Evolutionary conservation across 2,797 vertebrate species (phyloP), one percentile per base, ranked within the genome.

Genomic region (Amblyopsis hoosieri): DNA sequence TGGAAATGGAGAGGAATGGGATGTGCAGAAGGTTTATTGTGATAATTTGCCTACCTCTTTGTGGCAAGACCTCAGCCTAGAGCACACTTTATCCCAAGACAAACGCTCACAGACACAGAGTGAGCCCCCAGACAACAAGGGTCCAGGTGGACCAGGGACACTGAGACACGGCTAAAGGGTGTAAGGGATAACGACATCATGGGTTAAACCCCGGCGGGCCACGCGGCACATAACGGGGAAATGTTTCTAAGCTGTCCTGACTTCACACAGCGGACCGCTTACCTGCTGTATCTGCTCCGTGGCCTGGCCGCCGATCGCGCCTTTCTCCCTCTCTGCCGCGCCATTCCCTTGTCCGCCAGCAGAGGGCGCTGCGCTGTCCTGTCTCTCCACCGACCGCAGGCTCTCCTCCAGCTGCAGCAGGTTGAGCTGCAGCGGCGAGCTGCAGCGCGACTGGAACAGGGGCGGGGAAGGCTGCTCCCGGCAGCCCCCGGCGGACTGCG

Each of bases 381-480:
- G 88, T 52, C 72, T 85, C 71, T 95, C 95, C 0, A 83, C 72
- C 0, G 88, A 86, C 67, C 95, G 91, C 0, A 92, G 91, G 0
- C 80, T 88, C 74, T 95, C 94, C 68, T 99, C 97, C 75, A 98
- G 86, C 75, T 98, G 97, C 3, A 99, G 88, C 51, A 99, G 91
- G 74, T 98, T 98, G 48, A 97, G 89, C 69, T 94, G 93, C 63
- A 96, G 90, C 0, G 97, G 97, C 0, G 97, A 97, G 89, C 96
- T 99, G 85, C 96, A 96, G 13, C 95, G 86, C 0, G 98, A 99
- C 76, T 96, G 95, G 78, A 97, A 97, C 6, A 97, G 80, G 0
- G 94, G 93, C 0, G 95, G 94, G 0, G 95, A 96, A 0, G 82
- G 79, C 7, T 85, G 92, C 53, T 91, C 92, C 1, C 80, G 81